Evolutionary conservation across 1,140 invertebrate genomes (phyloP), one percentile per base, ranked within the genome.

Genomic region (Yoshiicerus persimilis): DNA sequence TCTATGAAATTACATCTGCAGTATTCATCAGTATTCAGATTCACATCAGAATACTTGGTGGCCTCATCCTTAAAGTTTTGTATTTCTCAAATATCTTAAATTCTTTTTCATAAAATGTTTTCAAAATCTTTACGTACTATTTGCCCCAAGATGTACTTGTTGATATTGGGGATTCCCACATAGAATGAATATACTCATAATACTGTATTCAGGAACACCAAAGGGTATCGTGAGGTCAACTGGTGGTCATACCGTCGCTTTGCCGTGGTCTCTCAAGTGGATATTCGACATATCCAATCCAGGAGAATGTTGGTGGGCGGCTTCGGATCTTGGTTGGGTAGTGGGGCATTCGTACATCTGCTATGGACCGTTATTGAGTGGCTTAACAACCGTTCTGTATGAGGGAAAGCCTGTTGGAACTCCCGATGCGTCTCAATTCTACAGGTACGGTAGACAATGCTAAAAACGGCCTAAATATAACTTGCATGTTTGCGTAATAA

Each of bases 301-400:
- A 9, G 95, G 95, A 27, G 96, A 97, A 64, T 95, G 96, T 5
- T 99, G 97, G 97, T 96, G 95, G 34, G 97, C 97, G 0, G 97
- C 97, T 0, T 94, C 94, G 80, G 97, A 98, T 92, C 93, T 97
- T 87, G 98, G 98, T 80, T 99, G 98, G 98, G 99, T 99, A 91
- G 99, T 98, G 75, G 98, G 98, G 16, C 98, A 99, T 92, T 97
- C 97, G 0, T 99, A 99, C 92, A 96, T 98, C 20, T 96, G 97
- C 20, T 99, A 99, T 92, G 98, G 97, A 30, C 97, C 98, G 4
- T 92, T 99, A 47, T 95, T 96, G 0, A 99, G 99, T 93, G 96
- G 95, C 11, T 96, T 98, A 16, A 98, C 97, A 0, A 96, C 96
- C 89, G 94, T 99, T 1, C 94, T 99, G 93, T 99, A 97, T 92